Percentiles rank a stretch among this genome's conserved stretches.
Evolutionary conservation across 2,113 vertebrate species (phyloP).

Genomic region (Eudyptes chrysolophus): DNA sequence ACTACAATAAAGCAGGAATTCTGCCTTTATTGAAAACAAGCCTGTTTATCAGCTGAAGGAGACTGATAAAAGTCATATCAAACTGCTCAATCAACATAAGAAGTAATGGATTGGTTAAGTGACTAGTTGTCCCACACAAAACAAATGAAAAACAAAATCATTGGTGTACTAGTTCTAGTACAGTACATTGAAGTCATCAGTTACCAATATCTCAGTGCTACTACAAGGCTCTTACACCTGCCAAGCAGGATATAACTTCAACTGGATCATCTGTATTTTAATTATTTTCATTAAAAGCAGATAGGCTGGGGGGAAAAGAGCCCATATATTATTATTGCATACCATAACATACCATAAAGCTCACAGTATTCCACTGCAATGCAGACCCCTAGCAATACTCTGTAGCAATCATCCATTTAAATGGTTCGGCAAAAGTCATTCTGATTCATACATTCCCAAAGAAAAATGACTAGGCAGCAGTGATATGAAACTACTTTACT

Average conservation of each 20-base stretch:
- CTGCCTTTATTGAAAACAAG: background rate
- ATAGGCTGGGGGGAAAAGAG: background rate
- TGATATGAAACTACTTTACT: background rate
- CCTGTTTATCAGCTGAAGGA: background rate
- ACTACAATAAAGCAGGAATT: background rate
- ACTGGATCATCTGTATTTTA: background rate
- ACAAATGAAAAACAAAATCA: background rate
- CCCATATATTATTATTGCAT: background rate
- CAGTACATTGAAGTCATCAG: background rate
- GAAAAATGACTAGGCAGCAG: background rate
- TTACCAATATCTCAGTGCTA: background rate
- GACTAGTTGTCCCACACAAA: background rate
- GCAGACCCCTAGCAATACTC: background rate
- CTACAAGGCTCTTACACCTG: background rate
- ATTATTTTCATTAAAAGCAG: slow-evolving; percentile 38
- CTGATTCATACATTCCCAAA: background rate
- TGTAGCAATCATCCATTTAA: background rate
- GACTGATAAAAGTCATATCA: background rate
- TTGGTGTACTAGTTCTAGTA: background rate
- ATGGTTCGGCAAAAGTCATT: background rate
- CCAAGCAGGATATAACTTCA: background rate
- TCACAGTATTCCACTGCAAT: background rate
- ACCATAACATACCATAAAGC: background rate
- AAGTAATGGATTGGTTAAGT: background rate
- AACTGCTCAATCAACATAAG: background rate